phyloP scores from a whole-genome alignment of 2,113 vertebrate genomes.

The Felis chaus region DNA sequence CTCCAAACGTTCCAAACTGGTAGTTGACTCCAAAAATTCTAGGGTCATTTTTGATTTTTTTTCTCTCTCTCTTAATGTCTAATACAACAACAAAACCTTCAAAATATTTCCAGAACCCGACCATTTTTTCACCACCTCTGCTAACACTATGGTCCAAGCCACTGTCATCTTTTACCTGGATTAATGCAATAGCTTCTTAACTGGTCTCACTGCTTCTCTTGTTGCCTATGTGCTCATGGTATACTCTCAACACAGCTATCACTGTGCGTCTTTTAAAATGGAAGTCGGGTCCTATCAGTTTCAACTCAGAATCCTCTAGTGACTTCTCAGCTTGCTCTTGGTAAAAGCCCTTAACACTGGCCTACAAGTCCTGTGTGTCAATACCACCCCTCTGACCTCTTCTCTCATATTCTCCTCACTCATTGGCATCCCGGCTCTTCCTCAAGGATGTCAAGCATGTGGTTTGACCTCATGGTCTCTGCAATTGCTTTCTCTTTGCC shows the following conservation, averaged over 20 bases:
- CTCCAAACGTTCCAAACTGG: background rate
- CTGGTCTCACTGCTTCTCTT: background rate
- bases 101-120: background rate
- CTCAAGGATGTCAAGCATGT: background rate
- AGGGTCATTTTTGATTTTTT: background rate
- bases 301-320: background rate
- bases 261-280: background rate
- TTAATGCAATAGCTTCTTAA: background rate
- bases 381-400: background rate
- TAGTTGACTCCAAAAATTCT: background rate
- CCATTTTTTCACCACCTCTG: background rate
- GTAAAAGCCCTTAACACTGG: background rate
- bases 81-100: background rate
- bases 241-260: background rate
- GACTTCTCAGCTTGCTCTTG: background rate
- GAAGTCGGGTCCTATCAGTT: background rate
- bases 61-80: background rate
- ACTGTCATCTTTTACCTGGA: background rate
- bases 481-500: background rate
- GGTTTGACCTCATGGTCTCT: background rate
- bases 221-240: background rate
- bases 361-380: background rate
- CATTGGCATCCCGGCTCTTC: background rate
- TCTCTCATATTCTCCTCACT: background rate
- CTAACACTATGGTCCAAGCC: background rate